Evolutionary conservation across 2,888 invertebrate genomes (phyloP).

Genomic region (Germaria angustata): DNA sequence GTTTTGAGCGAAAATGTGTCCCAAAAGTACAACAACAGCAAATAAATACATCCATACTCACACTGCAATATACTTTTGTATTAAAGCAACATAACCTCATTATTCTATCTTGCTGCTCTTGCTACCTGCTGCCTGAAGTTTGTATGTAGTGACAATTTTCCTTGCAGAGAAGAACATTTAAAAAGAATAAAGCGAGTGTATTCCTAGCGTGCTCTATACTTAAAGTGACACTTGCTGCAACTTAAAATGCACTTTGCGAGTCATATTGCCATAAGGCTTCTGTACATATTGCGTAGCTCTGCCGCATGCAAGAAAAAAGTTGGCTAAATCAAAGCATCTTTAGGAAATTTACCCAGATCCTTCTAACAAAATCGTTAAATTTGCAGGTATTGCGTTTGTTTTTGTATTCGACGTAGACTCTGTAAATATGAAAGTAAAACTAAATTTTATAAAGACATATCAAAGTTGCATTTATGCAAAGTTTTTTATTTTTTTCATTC

Average conservation of each 20-base stretch:
- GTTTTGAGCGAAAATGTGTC: constrained; percentile 54
- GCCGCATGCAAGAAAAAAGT: not conserved
- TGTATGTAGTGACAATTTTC: constrained; percentile 17
- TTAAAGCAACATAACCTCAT: not conserved
- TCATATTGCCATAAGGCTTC: constrained; percentile 61
- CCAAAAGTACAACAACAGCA: constrained; percentile 48
- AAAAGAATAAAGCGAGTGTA: constrained; percentile 24
- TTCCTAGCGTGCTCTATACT: constrained; percentile 57
- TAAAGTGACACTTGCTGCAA: constrained; percentile 68
- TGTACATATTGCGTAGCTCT: not conserved
- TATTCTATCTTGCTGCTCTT: not conserved
- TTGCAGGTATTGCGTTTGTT: not conserved
- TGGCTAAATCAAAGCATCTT: constrained; percentile 38
- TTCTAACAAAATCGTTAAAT: constrained; percentile 28
- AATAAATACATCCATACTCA: constrained; percentile 10
- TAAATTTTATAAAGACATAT: constrained; percentile 58
- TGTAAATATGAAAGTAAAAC: constrained; percentile 22
- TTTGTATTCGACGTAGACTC: not conserved
- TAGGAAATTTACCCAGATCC: constrained; percentile 25
- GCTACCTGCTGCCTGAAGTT: not conserved
- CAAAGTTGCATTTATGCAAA: constrained; percentile 63
- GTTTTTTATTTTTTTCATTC: not conserved
- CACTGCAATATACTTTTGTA: not conserved
- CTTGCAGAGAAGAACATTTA: not conserved
- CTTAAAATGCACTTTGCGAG: constrained; percentile 67